Percentiles rank a stretch among this genome's conserved stretches.
These are phyloP conservation scores for Saxidomus purpurata DNA, from an alignment of 1,140 invertebrate species.

Conservation along the genomic window DNA sequence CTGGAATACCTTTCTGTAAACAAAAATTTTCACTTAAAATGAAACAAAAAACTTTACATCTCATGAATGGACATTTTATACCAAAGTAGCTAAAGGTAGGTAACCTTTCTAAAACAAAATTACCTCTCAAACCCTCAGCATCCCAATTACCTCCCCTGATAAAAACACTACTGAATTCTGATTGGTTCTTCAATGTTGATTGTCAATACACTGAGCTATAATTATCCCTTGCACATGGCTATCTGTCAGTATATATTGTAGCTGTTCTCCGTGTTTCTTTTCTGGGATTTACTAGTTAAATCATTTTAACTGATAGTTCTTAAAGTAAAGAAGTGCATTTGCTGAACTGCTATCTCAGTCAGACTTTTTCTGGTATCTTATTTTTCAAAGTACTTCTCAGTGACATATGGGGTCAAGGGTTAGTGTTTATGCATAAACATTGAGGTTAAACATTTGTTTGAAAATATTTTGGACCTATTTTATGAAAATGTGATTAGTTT, in stretches of 20 bases:
- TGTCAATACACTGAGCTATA: slow-evolving; percentile 62
- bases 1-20: too few species aligned
- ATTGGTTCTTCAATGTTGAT: slow-evolving; percentile 61
- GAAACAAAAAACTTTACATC: too few species aligned
- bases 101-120: not conserved
- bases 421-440: not conserved
- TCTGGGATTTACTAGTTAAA: not conserved
- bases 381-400: not conserved
- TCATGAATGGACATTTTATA: too few species aligned
- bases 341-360: not conserved
- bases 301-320: not conserved
- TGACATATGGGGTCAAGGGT: not conserved
- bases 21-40: too few species aligned
- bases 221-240: slow-evolving; percentile 63
- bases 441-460: not conserved
- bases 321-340: too few species aligned
- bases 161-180: not conserved
- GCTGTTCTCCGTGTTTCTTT: not conserved
- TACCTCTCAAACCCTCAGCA: not conserved
- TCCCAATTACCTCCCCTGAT: slow-evolving; percentile 30
- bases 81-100: slow-evolving; percentile 29
- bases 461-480: not conserved
- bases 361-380: not conserved
- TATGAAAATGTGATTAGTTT: slow-evolving; percentile 1
- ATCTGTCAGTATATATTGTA: slow-evolving; percentile 53